Conservation (phyloP, 2,888 invertebrate genomes). For the Cloeon dipterum region DNA sequence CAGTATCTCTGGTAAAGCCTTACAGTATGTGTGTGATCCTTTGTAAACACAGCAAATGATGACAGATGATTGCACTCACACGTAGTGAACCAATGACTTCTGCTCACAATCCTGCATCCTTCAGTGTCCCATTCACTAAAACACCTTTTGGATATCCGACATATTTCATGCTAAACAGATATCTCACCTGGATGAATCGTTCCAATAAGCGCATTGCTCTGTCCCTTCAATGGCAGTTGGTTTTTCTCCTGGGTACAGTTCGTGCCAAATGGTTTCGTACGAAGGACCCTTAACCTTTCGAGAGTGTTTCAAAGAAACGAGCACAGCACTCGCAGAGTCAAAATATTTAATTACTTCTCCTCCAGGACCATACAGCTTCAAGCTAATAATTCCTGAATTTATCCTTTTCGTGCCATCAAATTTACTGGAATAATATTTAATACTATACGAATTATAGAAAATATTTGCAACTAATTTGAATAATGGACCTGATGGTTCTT, state of each 20-base stretch:
- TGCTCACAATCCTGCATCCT: constrained; percentile 12
- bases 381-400: constrained; percentile 3
- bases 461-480: too few species aligned
- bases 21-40: constrained; percentile 14
- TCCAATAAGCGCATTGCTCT: constrained; percentile 6
- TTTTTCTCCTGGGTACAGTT: constrained; percentile 5
- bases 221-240: constrained; percentile 6
- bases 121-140: constrained; percentile 11
- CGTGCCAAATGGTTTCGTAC: constrained; percentile 3
- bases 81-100: constrained; percentile 15
- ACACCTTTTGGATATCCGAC: neutral
- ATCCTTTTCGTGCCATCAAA: constrained; percentile 1
- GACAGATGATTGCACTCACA: constrained; percentile 19
- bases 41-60: constrained; percentile 19
- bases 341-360: neutral
- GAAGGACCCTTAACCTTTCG: neutral
- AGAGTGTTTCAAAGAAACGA: neutral
- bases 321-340: neutral
- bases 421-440: neutral
- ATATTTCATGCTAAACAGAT: neutral
- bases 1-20: neutral
- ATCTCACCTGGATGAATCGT: neutral
- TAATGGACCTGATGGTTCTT: neutral
- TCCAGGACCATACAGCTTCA: neutral
- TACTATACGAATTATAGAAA: too few species aligned